Evolutionary conservation across 2,797 vertebrate species (phyloP).

Genomic region (Cryptoprocta ferox): DNA sequence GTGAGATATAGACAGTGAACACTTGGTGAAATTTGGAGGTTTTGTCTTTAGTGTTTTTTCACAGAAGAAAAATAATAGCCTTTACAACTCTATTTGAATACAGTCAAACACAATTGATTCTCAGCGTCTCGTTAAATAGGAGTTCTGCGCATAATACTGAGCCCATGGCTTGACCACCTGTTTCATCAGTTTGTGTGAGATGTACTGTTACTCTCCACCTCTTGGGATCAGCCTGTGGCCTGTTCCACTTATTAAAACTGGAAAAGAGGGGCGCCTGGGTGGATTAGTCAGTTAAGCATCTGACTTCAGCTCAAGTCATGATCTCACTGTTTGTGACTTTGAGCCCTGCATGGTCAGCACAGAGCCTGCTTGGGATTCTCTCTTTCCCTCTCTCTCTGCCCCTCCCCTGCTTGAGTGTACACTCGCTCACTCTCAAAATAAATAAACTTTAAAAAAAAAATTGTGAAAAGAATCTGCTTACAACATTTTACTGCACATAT

Average conservation of each 20-base stretch:
- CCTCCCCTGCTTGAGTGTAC: too few relatives aligned
- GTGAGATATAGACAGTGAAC: not conserved
- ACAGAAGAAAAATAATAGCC: not conserved
- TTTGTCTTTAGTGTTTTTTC: constrained; percentile 51
- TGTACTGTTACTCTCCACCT: not conserved
- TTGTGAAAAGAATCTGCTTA: not conserved
- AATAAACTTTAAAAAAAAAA: not conserved
- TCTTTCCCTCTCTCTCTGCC: too few relatives aligned
- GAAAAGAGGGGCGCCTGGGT: not conserved
- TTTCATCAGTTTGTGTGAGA: not conserved
- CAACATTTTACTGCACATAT: not conserved
- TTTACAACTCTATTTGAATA: not conserved
- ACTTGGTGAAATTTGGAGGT: not conserved
- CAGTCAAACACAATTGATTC: not conserved
- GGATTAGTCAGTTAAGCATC: too few relatives aligned
- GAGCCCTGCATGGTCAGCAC: too few relatives aligned
- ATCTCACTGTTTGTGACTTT: too few relatives aligned
- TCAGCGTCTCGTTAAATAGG: not conserved
- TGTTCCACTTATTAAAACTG: constrained; percentile 39
- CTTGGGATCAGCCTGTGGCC: not conserved
- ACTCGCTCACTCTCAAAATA: too few relatives aligned
- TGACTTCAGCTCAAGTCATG: too few relatives aligned
- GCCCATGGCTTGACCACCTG: not conserved
- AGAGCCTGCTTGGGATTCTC: too few relatives aligned
- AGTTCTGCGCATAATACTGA: not conserved